These are phyloP conservation scores for Sebastes aleutianus DNA, from an alignment of 2,797 vertebrate species.

Conservation along the genomic window DNA sequence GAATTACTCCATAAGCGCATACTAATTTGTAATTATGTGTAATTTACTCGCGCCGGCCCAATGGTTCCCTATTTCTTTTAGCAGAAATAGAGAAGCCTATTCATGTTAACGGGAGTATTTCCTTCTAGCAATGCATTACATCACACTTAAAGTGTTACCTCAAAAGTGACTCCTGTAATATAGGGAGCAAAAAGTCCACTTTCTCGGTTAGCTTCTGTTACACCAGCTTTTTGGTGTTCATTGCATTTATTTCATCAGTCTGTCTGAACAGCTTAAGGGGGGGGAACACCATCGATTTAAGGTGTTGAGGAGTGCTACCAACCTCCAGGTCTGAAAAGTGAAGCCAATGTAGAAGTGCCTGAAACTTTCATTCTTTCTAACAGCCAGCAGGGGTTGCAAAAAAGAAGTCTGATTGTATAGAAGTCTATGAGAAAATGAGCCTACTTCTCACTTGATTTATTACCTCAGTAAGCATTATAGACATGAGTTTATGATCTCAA, in stretches of 20 bases:
- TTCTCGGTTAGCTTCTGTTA: neutral
- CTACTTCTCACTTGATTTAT: too few relatives aligned
- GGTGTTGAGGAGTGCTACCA: neutral
- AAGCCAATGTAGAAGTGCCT: neutral
- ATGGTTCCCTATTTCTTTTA: neutral
- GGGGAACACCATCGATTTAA: neutral
- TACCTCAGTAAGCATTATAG: too few relatives aligned
- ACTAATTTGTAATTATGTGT: conserved; percentile 34
- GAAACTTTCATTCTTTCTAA: neutral
- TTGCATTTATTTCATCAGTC: neutral
- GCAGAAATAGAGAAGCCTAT: neutral
- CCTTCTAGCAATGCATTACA: neutral
- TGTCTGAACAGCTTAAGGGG: neutral
- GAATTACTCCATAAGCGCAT: neutral
- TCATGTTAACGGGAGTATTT: neutral
- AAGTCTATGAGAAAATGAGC: neutral
- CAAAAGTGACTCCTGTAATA: neutral
- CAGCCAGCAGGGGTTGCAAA: neutral
- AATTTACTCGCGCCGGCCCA: neutral
- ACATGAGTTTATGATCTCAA: too few relatives aligned
- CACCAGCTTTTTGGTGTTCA: neutral
- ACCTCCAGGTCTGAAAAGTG: too few relatives aligned
- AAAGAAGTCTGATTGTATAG: neutral
- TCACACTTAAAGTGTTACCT: neutral
- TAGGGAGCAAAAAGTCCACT: neutral